These are phyloP conservation scores for Drosophila lini DNA, from an alignment of 1,140 invertebrate genomes.

Conservation along the genomic window DNA sequence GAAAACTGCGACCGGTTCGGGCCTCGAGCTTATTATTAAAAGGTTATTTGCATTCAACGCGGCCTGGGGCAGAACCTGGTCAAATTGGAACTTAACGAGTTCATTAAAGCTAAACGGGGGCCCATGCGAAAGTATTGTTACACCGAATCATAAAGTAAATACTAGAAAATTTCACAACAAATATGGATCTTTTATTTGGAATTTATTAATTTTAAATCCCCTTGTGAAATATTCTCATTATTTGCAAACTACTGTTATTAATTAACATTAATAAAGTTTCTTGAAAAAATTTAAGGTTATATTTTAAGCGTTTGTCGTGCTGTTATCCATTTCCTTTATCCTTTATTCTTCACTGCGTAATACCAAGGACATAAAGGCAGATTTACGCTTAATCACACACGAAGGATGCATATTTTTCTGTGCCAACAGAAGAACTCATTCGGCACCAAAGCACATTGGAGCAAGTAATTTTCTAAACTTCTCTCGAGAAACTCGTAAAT, in stretches of 20 bases:
- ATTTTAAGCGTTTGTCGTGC: background rate
- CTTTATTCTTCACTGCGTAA: conserved; percentile 25
- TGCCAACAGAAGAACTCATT: conserved; percentile 4
- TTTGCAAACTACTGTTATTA: background rate
- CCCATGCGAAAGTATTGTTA: background rate
- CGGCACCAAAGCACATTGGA: background rate
- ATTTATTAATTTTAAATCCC: background rate
- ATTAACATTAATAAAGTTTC: background rate
- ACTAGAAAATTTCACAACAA: background rate
- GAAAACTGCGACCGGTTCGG: conserved; percentile 8
- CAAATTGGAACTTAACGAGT: conserved; percentile 14
- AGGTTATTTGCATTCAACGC: conserved; percentile 21
- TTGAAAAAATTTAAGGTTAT: background rate
- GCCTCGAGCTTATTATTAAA: conserved; percentile 18
- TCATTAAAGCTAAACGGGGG: conserved; percentile 2
- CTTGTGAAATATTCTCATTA: background rate
- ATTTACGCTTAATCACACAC: conserved; percentile 76
- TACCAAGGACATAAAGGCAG: conserved; percentile 49
- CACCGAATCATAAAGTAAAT: no score
- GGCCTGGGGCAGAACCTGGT: background rate
- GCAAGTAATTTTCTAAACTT: background rate
- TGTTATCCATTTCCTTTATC: conserved; percentile 13
- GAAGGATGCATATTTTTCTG: conserved; percentile 56
- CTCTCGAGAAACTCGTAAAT: background rate
- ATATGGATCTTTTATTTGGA: background rate